A percentile compares a stretch with the other conserved stretches of the same genome.
Conservation (phyloP, 2,888 invertebrate species). For the Mythimna albipuncta region DNA sequence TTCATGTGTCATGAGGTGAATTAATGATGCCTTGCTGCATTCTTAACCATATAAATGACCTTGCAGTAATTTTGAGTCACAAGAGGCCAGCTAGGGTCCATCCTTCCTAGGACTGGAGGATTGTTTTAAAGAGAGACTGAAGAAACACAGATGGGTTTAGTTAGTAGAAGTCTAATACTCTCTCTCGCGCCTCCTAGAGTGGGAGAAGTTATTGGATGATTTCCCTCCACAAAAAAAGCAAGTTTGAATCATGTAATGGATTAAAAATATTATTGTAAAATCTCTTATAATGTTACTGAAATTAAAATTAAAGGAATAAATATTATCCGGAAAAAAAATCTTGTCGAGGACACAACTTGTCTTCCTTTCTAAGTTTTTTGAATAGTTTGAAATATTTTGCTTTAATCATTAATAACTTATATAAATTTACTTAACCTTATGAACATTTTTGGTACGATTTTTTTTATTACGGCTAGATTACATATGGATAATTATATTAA, state of each 20-base stretch:
- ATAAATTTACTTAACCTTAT: neutral
- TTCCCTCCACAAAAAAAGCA: neutral
- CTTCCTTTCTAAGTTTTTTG: neutral
- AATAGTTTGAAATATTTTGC: neutral
- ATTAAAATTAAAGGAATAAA: constrained; percentile 2
- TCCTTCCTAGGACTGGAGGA: too few species aligned
- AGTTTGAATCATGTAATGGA: neutral
- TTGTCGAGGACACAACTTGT: neutral
- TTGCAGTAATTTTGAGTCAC: neutral
- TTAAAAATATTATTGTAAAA: too few species aligned
- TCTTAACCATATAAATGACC: constrained; percentile 3
- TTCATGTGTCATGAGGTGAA: neutral
- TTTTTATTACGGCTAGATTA: neutral
- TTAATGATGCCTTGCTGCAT: neutral
- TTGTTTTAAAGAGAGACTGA: too few species aligned
- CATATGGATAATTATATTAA: neutral
- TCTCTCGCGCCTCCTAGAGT: too few species aligned
- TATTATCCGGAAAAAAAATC: neutral
- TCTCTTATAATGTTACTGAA: neutral
- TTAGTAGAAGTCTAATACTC: too few species aligned
- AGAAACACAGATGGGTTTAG: too few species aligned
- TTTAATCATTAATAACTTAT: neutral
- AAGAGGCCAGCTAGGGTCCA: too few species aligned
- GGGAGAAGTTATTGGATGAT: too few species aligned
- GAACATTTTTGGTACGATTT: neutral